These are phyloP conservation scores for Hyalella azteca DNA, from an alignment of 2,888 invertebrate genomes.

Conservation along the genomic window DNA sequence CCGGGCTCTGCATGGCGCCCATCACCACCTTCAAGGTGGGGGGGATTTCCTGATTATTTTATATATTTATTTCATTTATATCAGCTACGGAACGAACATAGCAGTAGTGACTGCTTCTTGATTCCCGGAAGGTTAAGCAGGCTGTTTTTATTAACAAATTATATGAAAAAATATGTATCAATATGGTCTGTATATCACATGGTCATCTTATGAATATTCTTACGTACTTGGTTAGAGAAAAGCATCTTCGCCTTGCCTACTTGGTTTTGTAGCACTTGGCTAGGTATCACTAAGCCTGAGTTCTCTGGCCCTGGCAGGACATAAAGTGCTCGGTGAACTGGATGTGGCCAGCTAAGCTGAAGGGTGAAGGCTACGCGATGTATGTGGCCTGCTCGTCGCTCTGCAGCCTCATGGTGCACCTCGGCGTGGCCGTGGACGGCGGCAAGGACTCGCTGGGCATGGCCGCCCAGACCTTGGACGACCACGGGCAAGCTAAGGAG, in stretches of 20 bases:
- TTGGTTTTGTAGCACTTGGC: too few relatives aligned
- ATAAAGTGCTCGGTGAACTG: conserved; percentile 99
- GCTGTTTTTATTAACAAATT: too few relatives aligned
- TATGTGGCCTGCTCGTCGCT: conserved; percentile 87
- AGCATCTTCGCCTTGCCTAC: too few relatives aligned
- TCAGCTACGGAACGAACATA: too few relatives aligned
- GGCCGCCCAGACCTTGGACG: conserved; percentile 82
- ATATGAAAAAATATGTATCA: too few relatives aligned
- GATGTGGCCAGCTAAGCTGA: conserved; percentile 99
- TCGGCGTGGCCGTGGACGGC: conserved; percentile 92
- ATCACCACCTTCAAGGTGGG: conserved; percentile 68
- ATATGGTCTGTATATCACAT: too few relatives aligned
- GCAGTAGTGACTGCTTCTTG: too few relatives aligned
- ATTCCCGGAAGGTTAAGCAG: too few relatives aligned
- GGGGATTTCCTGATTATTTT: too few relatives aligned
- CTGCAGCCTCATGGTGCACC: conserved; percentile 79
- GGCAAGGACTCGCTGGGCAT: conserved; percentile 97
- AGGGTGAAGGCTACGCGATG: conserved; percentile 87
- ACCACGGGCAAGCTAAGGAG: conserved; percentile 60
- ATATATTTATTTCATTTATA: too few relatives aligned
- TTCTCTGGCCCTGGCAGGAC: conserved; percentile 72
- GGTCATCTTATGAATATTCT: too few relatives aligned
- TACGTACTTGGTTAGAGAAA: too few relatives aligned
- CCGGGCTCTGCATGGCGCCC: conserved; percentile 83
- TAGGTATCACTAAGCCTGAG: background rate